Percentiles rank a stretch among this genome's conserved stretches.
Conservation (phyloP, 2,797 vertebrate species). For the Momotus momota region DNA sequence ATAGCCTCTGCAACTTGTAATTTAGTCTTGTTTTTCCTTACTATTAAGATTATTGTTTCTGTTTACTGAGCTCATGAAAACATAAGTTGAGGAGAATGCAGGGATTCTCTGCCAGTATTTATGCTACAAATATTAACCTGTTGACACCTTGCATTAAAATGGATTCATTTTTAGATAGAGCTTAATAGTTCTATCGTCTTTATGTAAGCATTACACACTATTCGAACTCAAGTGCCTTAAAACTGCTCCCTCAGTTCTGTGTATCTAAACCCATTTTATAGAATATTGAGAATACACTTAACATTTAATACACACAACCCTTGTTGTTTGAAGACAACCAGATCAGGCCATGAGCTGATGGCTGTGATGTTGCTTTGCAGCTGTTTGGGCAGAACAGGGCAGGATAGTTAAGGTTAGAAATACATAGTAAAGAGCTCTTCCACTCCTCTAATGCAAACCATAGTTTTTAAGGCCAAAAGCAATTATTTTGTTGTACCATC, state of each 20-base stretch:
- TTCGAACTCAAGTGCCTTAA: conserved; percentile 25
- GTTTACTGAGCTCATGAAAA: conserved; percentile 59
- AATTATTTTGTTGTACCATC: background rate
- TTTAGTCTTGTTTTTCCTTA: conserved; percentile 55
- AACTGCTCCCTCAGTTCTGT: conserved; percentile 12
- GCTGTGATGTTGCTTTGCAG: background rate
- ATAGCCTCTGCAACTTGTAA: conserved; percentile 68
- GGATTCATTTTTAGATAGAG: conserved; percentile 22
- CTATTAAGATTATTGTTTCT: conserved; percentile 63
- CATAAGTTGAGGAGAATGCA: conserved; percentile 4
- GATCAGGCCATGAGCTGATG: background rate
- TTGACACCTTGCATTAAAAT: conserved; percentile 36
- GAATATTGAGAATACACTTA: conserved; percentile 26
- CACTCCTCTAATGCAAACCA: background rate
- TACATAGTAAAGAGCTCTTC: background rate
- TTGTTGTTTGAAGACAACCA: conserved; percentile 17
- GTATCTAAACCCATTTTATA: background rate
- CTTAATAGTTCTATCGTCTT: background rate
- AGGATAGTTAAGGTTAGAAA: background rate
- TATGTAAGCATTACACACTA: background rate
- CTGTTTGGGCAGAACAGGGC: background rate
- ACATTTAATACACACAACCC: background rate
- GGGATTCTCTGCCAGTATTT: background rate
- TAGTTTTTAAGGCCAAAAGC: background rate
- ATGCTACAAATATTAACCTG: conserved; percentile 51